These are phyloP conservation scores for Thermophis baileyi DNA, from an alignment of 2,113 vertebrate genomes.

Conservation along the genomic window DNA sequence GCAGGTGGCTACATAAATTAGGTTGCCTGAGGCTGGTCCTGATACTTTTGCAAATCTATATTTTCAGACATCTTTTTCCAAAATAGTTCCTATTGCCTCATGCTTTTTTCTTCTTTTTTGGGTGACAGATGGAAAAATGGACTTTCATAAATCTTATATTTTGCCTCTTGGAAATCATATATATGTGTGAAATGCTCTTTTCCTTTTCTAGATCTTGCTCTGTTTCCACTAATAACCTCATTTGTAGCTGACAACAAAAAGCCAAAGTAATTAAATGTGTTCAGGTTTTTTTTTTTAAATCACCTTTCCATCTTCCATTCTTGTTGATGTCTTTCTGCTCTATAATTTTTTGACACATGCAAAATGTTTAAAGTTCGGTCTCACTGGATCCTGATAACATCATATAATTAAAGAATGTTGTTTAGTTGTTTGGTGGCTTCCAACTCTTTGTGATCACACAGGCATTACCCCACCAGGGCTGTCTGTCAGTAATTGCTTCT, in stretches of 20 bases:
- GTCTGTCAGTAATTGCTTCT: background rate
- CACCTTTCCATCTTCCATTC: background rate
- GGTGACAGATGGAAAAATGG: background rate
- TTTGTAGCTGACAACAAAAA: background rate
- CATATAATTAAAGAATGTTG: background rate
- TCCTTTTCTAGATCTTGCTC: background rate
- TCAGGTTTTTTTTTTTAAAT: background rate
- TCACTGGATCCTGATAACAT: background rate
- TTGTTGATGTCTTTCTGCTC: background rate
- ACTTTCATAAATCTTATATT: background rate
- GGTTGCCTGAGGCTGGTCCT: background rate
- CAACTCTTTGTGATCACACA: background rate
- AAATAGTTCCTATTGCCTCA: background rate
- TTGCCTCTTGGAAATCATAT: background rate
- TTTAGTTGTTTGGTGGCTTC: background rate
- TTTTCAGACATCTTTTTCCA: background rate
- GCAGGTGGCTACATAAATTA: background rate
- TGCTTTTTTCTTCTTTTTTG: background rate
- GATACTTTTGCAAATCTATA: background rate
- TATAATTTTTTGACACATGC: background rate
- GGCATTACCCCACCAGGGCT: background rate
- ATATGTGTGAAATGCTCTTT: background rate
- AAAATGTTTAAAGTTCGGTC: background rate
- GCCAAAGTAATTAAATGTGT: background rate
- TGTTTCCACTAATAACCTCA: background rate